A percentile compares a stretch with the other conserved stretches of the same genome.
phyloP scores from a whole-genome alignment of 2,888 invertebrate species.

The Amblyteles armatorius region DNA sequence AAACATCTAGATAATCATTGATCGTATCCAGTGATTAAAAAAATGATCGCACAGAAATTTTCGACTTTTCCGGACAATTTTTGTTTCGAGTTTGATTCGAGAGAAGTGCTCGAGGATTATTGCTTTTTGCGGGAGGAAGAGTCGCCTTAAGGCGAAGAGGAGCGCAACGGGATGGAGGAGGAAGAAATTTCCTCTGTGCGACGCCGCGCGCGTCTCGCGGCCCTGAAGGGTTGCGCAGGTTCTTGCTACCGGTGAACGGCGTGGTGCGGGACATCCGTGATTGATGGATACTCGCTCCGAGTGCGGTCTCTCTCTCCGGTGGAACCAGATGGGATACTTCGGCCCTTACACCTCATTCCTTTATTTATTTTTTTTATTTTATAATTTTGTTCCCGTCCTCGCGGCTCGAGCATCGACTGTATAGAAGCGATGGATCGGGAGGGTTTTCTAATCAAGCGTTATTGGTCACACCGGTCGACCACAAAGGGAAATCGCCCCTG shows the following conservation, averaged over 20 bases:
- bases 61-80: neutral
- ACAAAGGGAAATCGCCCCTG: constrained; percentile 41
- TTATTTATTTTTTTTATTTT: constrained; percentile 52
- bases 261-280: constrained; percentile 79
- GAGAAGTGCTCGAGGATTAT: constrained; percentile 47
- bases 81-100: constrained; percentile 21
- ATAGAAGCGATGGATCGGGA: constrained; percentile 70
- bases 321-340: constrained; percentile 65
- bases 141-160: constrained; percentile 1
- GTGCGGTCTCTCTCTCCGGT: constrained; percentile 74
- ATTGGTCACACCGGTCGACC: constrained; percentile 78
- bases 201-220: constrained; percentile 64
- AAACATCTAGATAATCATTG: neutral
- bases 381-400: constrained; percentile 51
- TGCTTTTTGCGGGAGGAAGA: constrained; percentile 51
- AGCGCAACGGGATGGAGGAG: constrained; percentile 26
- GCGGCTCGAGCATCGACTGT: constrained; percentile 26
- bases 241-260: constrained; percentile 81
- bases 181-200: constrained; percentile 63
- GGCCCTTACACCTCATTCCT: constrained; percentile 67
- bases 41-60: neutral
- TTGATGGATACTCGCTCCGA: constrained; percentile 82
- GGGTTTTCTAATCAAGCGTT: constrained; percentile 80
- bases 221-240: constrained; percentile 76
- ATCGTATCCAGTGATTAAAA: neutral